Evolutionary conservation across 64 coral and sea anemone genomes (phyloP), one percentile per base, ranked within the genome.

Genomic region (Porites australiensis): DNA sequence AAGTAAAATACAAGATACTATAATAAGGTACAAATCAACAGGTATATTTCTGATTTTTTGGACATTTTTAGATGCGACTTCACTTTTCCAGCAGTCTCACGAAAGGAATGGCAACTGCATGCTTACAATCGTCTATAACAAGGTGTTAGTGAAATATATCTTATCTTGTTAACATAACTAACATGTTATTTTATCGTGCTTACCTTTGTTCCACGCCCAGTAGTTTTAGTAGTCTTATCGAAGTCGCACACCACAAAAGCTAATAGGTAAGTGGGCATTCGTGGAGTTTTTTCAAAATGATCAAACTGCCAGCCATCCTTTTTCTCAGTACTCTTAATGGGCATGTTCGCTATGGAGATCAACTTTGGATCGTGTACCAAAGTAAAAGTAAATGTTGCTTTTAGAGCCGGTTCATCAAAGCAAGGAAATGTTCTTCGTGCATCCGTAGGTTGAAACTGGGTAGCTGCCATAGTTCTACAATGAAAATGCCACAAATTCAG

Each of bases 181-280:
- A 37, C 27, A 37, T 37, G 27, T 37, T 37, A 37, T 37, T 73
- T 45, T 44, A 9, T 73, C 37, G 18, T 55, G 2, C 46, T 53
- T 58, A 78, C 75, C 49, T n/a, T 21, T 2, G 18, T 50, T 21
- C 75, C 75, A 9, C n/a, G n/a, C 8, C 20, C 8, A 13, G 75
- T 78, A 1, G 16, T 8, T 0, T 54, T 54, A 10, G 50, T 58
- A 21, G 16, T 58, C 8, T 1, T 78, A 3, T 82, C 64, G 20
- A 70, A 90, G 23, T 90, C 89, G 6, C 89, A 77, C n/a, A 90
- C 89, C 6, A 90, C 64, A 51, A 90, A 82, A 50, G 89, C 89
- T 8, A 90, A 45, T 58, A 90, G 53, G 70, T 90, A 90, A 4
- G 89, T 90, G 10, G 76, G 62, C 89, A 90, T 90, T 5, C 50